Base-by-base conservation (phyloP, 2,888 invertebrate genomes). In the Ophion ventricosus region DNA sequence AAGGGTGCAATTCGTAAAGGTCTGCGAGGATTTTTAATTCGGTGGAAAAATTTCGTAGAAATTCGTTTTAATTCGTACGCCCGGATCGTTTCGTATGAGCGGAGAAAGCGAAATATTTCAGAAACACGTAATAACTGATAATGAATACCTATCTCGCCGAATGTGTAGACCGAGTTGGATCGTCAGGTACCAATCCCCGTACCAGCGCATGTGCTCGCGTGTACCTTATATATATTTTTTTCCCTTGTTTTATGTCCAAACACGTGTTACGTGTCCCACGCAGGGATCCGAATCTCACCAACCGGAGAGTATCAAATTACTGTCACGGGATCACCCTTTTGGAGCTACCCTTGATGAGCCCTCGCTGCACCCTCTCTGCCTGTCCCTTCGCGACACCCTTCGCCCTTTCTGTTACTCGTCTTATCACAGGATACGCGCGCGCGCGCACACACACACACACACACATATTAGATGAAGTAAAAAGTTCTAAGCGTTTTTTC, bases 301-400 rank as follows among this genome's bases (percentile, higher is more conserved):
- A 85, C 85, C 85, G 83, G 87, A 87, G 88, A 88, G 86, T 88
- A 89, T 90, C 88, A 87, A 87, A 90, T 90, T 90, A 89, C 89
- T 85, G 89, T 89, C 87, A 89, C 84, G 87, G 88, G 87, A 90
- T 89, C 89, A 89, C 88, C 89, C 88, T 87, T 88, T 87, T 86
- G 85, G 83, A 84, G 66, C 70, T 73, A 64, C 66, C 83, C 86
- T 81, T 76, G 56, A 66, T 61, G 76, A 72, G 76, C 29, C 77
- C 76, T 67, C 26, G 11, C 20, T 43, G 1, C 35, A 87, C 84
- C 85, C 85, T 85, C 84, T 78, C 86, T 70, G 72, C 25, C 66
- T 77, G 72, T 66, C 74, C 83, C 72, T 72, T 35, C 23, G 64
- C 61, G 54, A 11, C 64, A 17, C 54, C 75, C 54, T 74, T 57